Evolutionary conservation across 2,113 vertebrate species (phyloP).

Genomic region (Lontra canadensis): DNA sequence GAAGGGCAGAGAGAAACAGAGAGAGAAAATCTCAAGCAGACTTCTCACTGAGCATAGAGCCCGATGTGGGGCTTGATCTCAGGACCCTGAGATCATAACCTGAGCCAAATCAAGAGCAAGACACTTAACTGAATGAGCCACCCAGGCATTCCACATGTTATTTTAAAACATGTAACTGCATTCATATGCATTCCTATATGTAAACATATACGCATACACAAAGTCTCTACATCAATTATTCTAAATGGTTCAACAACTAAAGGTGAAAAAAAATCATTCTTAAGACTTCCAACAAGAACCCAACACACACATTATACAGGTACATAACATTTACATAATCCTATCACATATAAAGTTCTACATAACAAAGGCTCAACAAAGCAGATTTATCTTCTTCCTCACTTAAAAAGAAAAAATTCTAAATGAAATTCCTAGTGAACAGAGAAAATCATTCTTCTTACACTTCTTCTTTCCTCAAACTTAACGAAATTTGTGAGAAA

Average conservation of each 20-base stretch:
- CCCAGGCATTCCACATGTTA: background rate
- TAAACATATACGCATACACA: background rate
- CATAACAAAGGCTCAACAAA: background rate
- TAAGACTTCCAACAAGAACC: background rate
- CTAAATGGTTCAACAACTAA: slow-evolving; percentile 33
- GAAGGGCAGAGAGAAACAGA: background rate
- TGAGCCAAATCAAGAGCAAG: background rate
- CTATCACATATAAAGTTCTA: background rate
- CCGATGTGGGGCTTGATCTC: background rate
- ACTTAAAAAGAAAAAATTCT: background rate
- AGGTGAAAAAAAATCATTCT: background rate
- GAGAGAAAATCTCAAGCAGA: background rate
- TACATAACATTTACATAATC: background rate
- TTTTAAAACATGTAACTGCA: slow-evolving; percentile 4
- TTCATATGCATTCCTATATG: background rate
- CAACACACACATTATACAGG: background rate
- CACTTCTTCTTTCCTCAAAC: background rate
- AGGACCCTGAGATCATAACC: background rate
- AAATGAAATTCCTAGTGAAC: background rate
- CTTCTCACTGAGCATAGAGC: background rate
- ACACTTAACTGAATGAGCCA: background rate
- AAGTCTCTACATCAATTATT: slow-evolving; percentile 32
- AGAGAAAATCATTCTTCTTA: background rate
- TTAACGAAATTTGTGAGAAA: background rate
- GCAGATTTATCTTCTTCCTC: background rate